Conservation (phyloP, 2,113 vertebrate genomes). For the Thamnophis sirtalis region DNA sequence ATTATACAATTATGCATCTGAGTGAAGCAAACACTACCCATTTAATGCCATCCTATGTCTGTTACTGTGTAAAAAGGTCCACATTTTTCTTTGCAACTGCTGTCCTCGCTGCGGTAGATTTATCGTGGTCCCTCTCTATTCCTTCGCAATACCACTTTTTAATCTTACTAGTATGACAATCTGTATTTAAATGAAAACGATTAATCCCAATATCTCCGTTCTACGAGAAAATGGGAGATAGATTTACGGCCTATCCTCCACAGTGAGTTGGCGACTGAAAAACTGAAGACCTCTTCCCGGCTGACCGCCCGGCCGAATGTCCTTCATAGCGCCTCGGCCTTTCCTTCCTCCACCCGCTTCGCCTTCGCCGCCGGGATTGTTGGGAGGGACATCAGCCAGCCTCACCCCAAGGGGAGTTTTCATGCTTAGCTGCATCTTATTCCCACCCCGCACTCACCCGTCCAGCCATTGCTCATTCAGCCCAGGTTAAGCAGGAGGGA, state of each 20-base stretch:
- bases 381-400: neutral
- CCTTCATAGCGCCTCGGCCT: neutral
- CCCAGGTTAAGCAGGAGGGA: neutral
- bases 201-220: neutral
- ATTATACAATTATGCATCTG: neutral
- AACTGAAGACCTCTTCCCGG: neutral
- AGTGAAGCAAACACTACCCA: neutral
- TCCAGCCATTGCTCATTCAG: neutral
- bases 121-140: neutral
- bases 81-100: neutral
- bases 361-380: neutral
- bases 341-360: neutral
- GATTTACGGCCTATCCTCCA: neutral
- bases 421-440: neutral
- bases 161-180: neutral
- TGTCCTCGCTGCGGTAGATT: neutral
- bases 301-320: neutral
- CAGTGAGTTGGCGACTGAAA: neutral
- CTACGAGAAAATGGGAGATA: neutral
- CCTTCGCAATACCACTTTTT: neutral
- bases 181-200: neutral
- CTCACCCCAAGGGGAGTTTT: neutral
- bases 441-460: neutral
- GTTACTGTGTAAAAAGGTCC: neutral
- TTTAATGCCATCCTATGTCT: neutral